These are phyloP conservation scores for Pachymerium ferrugineum DNA, from an alignment of 2,888 invertebrate species.

Conservation along the genomic window DNA sequence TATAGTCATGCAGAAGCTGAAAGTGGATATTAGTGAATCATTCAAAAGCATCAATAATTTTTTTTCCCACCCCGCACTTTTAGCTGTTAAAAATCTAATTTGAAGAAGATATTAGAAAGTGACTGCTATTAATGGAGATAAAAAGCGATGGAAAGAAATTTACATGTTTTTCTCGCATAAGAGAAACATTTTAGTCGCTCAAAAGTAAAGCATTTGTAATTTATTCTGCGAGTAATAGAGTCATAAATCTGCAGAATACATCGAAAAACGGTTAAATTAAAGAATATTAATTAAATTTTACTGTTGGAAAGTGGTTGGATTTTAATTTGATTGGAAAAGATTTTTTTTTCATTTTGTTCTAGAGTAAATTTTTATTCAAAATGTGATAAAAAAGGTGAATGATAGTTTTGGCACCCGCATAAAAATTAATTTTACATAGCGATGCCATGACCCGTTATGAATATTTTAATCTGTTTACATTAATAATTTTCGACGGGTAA, in stretches of 20 bases:
- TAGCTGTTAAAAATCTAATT: slow-evolving; percentile 24
- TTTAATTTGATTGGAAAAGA: background rate
- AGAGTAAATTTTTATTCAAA: no score
- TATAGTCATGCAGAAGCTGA: slow-evolving; percentile 16
- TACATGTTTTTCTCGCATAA: slow-evolving; percentile 13
- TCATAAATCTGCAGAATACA: background rate
- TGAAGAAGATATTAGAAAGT: slow-evolving; percentile 24
- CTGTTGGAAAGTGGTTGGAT: background rate
- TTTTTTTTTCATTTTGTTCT: background rate
- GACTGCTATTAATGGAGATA: slow-evolving; percentile 25
- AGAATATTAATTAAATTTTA: slow-evolving; percentile 24
- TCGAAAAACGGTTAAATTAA: slow-evolving; percentile 11
- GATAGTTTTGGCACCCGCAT: background rate
- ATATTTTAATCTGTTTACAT: background rate
- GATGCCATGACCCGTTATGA: background rate
- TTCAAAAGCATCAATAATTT: slow-evolving; percentile 25
- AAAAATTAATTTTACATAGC: background rate
- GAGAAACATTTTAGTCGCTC: slow-evolving; percentile 11
- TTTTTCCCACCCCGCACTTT: background rate
- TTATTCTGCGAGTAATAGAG: slow-evolving; percentile 16
- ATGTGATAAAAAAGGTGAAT: no score
- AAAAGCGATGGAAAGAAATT: slow-evolving; percentile 23
- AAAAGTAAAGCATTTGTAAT: slow-evolving; percentile 21
- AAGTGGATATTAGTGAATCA: slow-evolving; percentile 27
- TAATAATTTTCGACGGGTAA: background rate